Base-by-base conservation (phyloP, 2,113 vertebrate species). In the Ctenodactylus gundi region DNA sequence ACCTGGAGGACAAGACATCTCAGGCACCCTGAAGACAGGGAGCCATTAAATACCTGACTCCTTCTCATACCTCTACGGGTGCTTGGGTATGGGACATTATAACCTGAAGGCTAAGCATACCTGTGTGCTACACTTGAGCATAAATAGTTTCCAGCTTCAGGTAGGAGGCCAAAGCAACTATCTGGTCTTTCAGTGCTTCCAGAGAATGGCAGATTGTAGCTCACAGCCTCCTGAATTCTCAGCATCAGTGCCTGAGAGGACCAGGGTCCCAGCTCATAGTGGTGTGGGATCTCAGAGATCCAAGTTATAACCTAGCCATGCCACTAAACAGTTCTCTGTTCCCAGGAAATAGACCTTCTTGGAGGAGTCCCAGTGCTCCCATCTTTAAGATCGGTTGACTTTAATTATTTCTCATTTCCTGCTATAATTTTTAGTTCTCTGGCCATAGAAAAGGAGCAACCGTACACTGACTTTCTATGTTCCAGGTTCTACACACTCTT, bases 71-170 rank as follows among this genome's bases (percentile, higher is more conserved):
- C 3, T 82, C 68, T 20, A 1, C 14, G 3, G 20, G 41, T 17
- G 8, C 9, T 20, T 4, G 14, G 0, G 5, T 18, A 11, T 14
- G 4, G 15, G 2, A 17, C 11, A 1, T 23, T 65, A 58, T 1
- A 23, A 70, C 20, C 27, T 44, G 41, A 36, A 51, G 6, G 21
- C 0, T 34, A 4, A 29, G 55, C 1, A 20, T n/a, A 83, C 20
- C 64, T 21, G 27, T 23, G 21, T 29, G 6, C 39, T 27, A n/a
- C 4, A 15, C 58, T 41, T n/a, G n/a, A 57, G 2, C 27, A 81
- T 57, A 80, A 49, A 6, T 68, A 23, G 12, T 31, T 72, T 80
- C 49, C 76, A 34, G 29, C 29, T 77, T 36, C 60, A 85, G 31
- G 14, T 2, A 44, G 27, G 93, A 34, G 41, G 7, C 65, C 39